These are phyloP conservation scores for Chitala chitala DNA, from an alignment of 2,113 vertebrate species.

Conservation along the genomic window DNA sequence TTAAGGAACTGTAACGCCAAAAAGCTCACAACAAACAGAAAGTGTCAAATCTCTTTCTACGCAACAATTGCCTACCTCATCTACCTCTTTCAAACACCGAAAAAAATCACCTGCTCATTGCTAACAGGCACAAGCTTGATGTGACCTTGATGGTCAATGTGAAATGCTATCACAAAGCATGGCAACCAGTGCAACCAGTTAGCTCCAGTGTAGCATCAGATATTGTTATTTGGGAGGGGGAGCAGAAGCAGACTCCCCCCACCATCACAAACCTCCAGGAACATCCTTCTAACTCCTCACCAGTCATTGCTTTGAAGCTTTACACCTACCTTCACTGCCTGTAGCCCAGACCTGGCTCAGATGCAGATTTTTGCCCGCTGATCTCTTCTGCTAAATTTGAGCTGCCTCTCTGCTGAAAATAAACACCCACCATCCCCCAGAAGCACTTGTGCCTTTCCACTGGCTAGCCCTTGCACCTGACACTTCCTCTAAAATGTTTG, in stretches of 20 bases:
- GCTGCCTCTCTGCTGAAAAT: neutral
- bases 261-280: neutral
- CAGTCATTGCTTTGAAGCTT: neutral
- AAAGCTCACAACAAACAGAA: too few species aligned
- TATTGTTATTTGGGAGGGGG: neutral
- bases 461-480: neutral
- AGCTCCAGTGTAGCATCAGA: neutral
- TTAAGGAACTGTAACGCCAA: neutral
- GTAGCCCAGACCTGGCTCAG: neutral
- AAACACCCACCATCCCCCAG: neutral
- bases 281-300: neutral
- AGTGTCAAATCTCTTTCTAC: too few species aligned
- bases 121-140: neutral
- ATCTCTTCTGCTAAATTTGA: neutral
- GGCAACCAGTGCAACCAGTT: too few species aligned
- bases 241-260: neutral
- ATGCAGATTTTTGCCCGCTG: neutral
- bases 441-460: neutral
- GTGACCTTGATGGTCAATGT: conserved; percentile 14
- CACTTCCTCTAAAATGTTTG: neutral
- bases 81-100: too few species aligned
- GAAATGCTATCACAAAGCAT: neutral
- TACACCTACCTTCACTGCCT: neutral
- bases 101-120: too few species aligned
- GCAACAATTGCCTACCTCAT: neutral